Conservation (phyloP, 1,140 invertebrate genomes). For the Papilio dardanus region DNA sequence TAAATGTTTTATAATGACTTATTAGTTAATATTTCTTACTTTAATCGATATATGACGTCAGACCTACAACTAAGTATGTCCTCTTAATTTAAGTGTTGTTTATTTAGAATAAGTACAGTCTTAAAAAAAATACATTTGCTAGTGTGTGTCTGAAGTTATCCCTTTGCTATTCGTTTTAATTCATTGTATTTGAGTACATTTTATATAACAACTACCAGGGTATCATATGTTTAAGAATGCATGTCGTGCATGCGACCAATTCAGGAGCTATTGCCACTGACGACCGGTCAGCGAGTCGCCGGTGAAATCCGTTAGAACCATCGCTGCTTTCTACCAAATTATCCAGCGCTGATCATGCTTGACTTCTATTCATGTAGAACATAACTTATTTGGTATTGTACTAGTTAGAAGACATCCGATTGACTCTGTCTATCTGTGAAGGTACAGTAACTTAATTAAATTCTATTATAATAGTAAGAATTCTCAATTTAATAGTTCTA, state of each 20-base stretch:
- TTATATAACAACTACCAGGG: background rate
- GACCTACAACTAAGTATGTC: background rate
- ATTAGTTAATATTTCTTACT: background rate
- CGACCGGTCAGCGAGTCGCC: conserved; percentile 36
- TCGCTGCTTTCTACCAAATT: conserved; percentile 54
- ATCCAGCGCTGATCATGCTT: conserved; percentile 41
- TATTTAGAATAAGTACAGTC: too few relatives aligned
- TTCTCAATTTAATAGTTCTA: background rate
- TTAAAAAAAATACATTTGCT: too few relatives aligned
- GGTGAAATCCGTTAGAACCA: conserved; percentile 56
- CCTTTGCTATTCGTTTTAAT: too few relatives aligned
- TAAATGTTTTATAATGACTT: background rate
- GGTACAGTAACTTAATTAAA: background rate
- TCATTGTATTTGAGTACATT: background rate
- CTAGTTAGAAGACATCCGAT: background rate
- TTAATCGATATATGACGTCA: background rate
- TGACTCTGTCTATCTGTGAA: background rate
- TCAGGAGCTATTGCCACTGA: conserved; percentile 40
- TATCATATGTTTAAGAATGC: conserved; percentile 14
- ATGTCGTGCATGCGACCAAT: conserved; percentile 42
- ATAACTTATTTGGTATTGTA: background rate
- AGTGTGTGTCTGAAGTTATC: too few relatives aligned
- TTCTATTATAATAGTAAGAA: background rate
- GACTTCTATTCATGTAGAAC: conserved; percentile 9
- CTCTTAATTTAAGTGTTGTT: too few relatives aligned